Evolutionary conservation across 2,888 invertebrate species (phyloP).

Genomic region (Rhingia rostrata): DNA sequence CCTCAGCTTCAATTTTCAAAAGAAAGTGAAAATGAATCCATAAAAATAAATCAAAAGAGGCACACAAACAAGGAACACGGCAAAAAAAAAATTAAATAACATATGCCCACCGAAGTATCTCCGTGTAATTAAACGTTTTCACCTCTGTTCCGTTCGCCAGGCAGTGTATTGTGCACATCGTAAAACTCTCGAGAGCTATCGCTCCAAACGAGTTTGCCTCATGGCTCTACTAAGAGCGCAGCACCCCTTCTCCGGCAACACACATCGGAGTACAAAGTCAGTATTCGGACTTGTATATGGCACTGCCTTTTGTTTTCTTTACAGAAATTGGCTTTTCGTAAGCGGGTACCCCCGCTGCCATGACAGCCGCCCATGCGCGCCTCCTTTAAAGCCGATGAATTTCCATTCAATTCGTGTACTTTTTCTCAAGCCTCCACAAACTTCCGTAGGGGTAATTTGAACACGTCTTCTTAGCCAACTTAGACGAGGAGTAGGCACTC

Average conservation of each 20-base stretch:
- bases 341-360: constrained; percentile 24
- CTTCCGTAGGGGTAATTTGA: constrained; percentile 70
- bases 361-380: constrained; percentile 14
- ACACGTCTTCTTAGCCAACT: constrained; percentile 62
- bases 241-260: background rate
- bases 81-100: constrained; percentile 63
- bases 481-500: constrained; percentile 13
- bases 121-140: constrained; percentile 69
- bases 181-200: constrained; percentile 45
- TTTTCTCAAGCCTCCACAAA: constrained; percentile 61
- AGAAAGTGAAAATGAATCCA: constrained; percentile 70
- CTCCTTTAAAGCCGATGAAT: constrained; percentile 65
- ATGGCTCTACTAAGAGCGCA: constrained; percentile 7
- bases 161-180: constrained; percentile 15
- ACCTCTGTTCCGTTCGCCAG: constrained; percentile 23
- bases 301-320: constrained; percentile 67
- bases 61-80: constrained; percentile 54
- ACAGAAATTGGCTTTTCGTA: constrained; percentile 58
- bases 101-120: constrained; percentile 35
- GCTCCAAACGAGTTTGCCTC: constrained; percentile 56
- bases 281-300: constrained; percentile 8
- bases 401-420: constrained; percentile 68
- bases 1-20: constrained; percentile 29
- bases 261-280: constrained; percentile 18
- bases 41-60: constrained; percentile 60